A percentile compares a stretch with the other conserved stretches of the same genome.
These are phyloP conservation scores for Megamerina dolium DNA, from an alignment of 2,888 invertebrate species.

Conservation along the genomic window DNA sequence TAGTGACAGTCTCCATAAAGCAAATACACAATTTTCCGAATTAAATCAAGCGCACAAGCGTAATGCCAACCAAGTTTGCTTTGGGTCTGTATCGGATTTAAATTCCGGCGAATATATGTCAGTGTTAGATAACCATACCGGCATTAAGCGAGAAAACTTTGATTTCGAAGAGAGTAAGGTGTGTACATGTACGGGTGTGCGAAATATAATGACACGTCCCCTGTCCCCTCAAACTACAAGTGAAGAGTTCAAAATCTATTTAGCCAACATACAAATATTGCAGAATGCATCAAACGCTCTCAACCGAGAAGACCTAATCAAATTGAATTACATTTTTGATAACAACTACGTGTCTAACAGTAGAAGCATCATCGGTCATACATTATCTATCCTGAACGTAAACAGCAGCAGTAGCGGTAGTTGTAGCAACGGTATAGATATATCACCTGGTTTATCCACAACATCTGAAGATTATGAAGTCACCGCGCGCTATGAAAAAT, in stretches of 20 bases:
- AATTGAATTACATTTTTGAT: conserved; percentile 56
- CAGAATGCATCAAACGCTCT: conserved; percentile 65
- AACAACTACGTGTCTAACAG: conserved; percentile 39
- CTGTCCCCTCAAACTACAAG: conserved; percentile 61
- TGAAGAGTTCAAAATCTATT: conserved; percentile 65
- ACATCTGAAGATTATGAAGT: conserved; percentile 40
- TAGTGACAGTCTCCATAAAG: conserved; percentile 44
- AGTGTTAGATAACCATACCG: no score
- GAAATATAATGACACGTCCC: conserved; percentile 60
- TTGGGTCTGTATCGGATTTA: conserved; percentile 49
- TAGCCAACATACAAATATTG: conserved; percentile 67
- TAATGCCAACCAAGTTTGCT: conserved; percentile 40
- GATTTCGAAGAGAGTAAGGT: conserved; percentile 31
- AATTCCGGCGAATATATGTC: conserved; percentile 31
- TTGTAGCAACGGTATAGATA: conserved; percentile 24
- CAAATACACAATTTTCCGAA: conserved; percentile 38
- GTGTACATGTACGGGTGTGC: conserved; percentile 47
- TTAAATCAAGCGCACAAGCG: conserved; percentile 33
- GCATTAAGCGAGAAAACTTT: conserved; percentile 16
- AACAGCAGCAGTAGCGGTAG: conserved; percentile 17
- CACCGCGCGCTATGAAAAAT: conserved; percentile 31
- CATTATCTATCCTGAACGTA: conserved; percentile 17
- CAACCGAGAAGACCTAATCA: conserved; percentile 56
- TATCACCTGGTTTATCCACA: conserved; percentile 31
- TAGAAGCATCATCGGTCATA: conserved; percentile 21